Evolutionary conservation across 1,140 invertebrate species (phyloP).

Genomic region (honey bee (Apis mellifera)): Amel_HAv3.1 CM009936.2:9473001-9473500

Average conservation of each 20-base stretch:
- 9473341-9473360: too few species aligned
- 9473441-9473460: neutral
- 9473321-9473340: too few species aligned
- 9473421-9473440: too few species aligned
- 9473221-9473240: slow-evolving; percentile 55
- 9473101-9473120: slow-evolving; percentile 72
- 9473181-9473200: slow-evolving; percentile 82
- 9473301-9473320: neutral
- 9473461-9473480: neutral
- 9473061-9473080: slow-evolving; percentile 69
- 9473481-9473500: neutral
- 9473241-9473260: slow-evolving; percentile 20
- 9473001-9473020: slow-evolving; percentile 68
- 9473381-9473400: neutral
- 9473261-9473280: slow-evolving; percentile 11
- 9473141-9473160: slow-evolving; percentile 80
- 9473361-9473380: neutral
- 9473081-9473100: slow-evolving; percentile 64
- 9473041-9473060: slow-evolving; percentile 69
- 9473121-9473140: slow-evolving; percentile 80
- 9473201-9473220: slow-evolving; percentile 76
- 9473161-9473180: slow-evolving; percentile 81
- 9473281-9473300: neutral
- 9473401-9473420: too few species aligned
- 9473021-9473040: slow-evolving; percentile 69